Evolutionary conservation across 2,888 invertebrate genomes (phyloP).

Genomic region (Mythimna vitellina): DNA sequence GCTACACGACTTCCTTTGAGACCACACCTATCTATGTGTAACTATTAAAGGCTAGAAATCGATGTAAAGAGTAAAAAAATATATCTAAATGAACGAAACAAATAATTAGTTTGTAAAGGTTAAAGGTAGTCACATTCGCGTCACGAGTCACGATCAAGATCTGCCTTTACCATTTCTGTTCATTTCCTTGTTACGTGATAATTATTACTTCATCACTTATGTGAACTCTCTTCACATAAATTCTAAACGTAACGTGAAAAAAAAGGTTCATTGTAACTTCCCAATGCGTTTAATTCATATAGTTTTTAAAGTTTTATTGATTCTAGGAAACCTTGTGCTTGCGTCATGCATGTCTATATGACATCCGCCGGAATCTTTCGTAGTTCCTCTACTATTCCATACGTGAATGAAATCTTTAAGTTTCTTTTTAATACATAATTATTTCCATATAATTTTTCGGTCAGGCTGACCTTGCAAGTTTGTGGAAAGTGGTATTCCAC

Average conservation of each 20-base stretch:
- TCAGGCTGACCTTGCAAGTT: slow-evolving; percentile 2
- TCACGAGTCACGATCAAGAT: slow-evolving; percentile 18
- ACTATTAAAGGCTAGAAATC: slow-evolving; percentile 6
- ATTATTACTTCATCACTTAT: slow-evolving; percentile 51
- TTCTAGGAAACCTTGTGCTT: slow-evolving; percentile 42
- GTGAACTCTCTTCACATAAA: slow-evolving; percentile 40
- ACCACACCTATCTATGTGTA: slow-evolving; percentile 13
- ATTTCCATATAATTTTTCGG: slow-evolving; percentile 1
- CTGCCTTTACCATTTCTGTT: slow-evolving; percentile 33
- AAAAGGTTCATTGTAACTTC: slow-evolving; percentile 26
- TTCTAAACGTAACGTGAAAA: slow-evolving; percentile 29
- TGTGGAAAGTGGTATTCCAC: slow-evolving; percentile 17
- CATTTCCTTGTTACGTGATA: slow-evolving; percentile 55
- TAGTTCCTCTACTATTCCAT: slow-evolving; percentile 30
- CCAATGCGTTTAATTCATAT: slow-evolving; percentile 27
- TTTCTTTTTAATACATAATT: not conserved
- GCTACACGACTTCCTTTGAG: slow-evolving; percentile 40
- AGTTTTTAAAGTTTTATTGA: slow-evolving; percentile 24
- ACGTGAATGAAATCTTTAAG: slow-evolving; percentile 36
- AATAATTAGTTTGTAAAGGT: not conserved
- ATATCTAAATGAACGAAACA: slow-evolving; percentile 1
- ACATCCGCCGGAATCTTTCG: slow-evolving; percentile 51
- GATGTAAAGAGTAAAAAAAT: slow-evolving; percentile 14
- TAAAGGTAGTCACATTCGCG: slow-evolving; percentile 10
- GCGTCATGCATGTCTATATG: slow-evolving; percentile 54